These are phyloP conservation scores for Leptestheria dahalacensis DNA, from an alignment of 1,140 invertebrate species.

Conservation along the genomic window DNA sequence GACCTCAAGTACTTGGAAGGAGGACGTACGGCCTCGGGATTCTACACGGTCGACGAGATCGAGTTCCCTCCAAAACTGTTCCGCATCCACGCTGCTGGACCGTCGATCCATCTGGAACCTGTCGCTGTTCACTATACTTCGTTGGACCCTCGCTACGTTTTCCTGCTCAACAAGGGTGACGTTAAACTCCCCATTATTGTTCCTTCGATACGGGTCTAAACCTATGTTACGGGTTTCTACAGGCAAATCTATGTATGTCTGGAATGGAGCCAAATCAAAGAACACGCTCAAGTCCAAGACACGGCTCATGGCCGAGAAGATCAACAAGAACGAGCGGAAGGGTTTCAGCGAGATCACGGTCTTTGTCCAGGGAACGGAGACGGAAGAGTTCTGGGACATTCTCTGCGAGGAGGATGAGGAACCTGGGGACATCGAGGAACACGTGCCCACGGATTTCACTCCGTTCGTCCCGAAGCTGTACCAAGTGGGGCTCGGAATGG, in stretches of 20 bases:
- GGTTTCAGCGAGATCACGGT: slow-evolving; percentile 81
- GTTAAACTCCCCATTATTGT: no score
- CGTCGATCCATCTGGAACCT: slow-evolving; percentile 81
- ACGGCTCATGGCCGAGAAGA: slow-evolving; percentile 88
- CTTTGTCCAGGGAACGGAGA: slow-evolving; percentile 65
- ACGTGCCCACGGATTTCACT: slow-evolving; percentile 60
- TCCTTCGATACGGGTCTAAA: slow-evolving; percentile 60
- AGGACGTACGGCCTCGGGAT: slow-evolving; percentile 87
- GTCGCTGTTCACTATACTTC: slow-evolving; percentile 51
- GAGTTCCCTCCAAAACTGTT: slow-evolving; percentile 35
- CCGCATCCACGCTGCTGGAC: slow-evolving; percentile 71
- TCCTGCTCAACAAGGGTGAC: slow-evolving; percentile 77
- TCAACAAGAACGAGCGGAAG: slow-evolving; percentile 97
- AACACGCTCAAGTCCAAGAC: slow-evolving; percentile 58
- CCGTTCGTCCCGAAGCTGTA: slow-evolving; percentile 71
- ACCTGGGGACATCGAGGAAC: slow-evolving; percentile 41
- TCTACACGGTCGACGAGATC: slow-evolving; percentile 91
- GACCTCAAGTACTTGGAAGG: slow-evolving; percentile 94
- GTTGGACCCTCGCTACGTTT: slow-evolving; percentile 82
- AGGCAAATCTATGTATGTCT: slow-evolving; percentile 29
- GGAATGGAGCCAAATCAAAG: slow-evolving; percentile 65
- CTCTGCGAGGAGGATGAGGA: slow-evolving; percentile 36
- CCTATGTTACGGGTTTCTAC: no score
- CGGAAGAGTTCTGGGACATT: slow-evolving; percentile 63
- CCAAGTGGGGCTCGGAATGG: slow-evolving; percentile 90